Evolutionary conservation across 2,113 vertebrate species (phyloP).

Genomic region (Brachyhypopomus gauderio): DNA sequence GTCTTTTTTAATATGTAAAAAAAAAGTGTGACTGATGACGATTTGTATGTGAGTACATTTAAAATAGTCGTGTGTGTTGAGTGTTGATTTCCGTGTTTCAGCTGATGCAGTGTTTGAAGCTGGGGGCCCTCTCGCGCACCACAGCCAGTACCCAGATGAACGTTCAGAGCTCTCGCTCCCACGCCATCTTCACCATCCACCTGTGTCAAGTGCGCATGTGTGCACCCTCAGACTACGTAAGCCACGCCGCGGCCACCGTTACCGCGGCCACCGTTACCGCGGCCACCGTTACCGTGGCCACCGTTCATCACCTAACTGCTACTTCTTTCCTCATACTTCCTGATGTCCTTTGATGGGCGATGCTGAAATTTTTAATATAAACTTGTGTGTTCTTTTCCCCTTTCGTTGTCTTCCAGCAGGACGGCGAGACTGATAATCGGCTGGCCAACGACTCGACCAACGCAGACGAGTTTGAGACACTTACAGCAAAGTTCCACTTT

Average conservation of each 20-base stretch:
- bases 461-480: slow-evolving; percentile 93
- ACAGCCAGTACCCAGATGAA: slow-evolving; percentile 99
- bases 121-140: slow-evolving; percentile 92
- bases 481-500: slow-evolving; percentile 98
- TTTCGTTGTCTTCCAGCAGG: slow-evolving; percentile 67
- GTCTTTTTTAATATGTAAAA: no score
- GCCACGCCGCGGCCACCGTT: slow-evolving; percentile 47
- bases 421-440: slow-evolving; percentile 84
- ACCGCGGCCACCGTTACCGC: neutral
- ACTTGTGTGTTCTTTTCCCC: neutral
- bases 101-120: slow-evolving; percentile 98
- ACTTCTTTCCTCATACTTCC: neutral
- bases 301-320: neutral
- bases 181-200: slow-evolving; percentile 97
- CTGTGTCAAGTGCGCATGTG: slow-evolving; percentile 93
- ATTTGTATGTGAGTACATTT: no score
- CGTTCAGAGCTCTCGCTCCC: slow-evolving; percentile 96
- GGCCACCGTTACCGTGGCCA: no score
- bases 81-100: slow-evolving; percentile 56
- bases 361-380: neutral
- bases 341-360: neutral
- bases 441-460: slow-evolving; percentile 86
- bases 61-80: neutral
- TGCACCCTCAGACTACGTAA: slow-evolving; percentile 77
- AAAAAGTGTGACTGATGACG: no score